phyloP scores from a whole-genome alignment of 2,797 vertebrate species.

The Anguilla obscura region DNA sequence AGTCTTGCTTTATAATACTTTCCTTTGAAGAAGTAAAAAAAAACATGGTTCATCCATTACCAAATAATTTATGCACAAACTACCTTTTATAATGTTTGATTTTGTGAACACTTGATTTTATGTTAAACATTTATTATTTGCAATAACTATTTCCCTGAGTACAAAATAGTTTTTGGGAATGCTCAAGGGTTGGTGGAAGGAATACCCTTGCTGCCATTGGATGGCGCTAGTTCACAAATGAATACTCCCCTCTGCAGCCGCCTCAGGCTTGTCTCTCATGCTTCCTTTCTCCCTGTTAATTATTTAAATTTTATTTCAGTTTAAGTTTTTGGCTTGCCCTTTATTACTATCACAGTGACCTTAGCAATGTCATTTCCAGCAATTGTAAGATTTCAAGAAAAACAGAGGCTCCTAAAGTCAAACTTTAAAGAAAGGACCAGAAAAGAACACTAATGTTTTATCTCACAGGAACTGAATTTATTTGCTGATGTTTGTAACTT shows the following conservation, averaged over 20 bases:
- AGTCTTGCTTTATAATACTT: constrained; percentile 27
- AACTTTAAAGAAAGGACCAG: constrained; percentile 5
- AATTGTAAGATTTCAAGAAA: neutral
- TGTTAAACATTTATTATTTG: constrained; percentile 1
- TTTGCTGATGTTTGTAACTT: constrained; percentile 26
- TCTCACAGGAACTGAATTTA: neutral
- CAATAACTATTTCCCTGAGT: constrained; percentile 28
- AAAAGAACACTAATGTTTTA: neutral
- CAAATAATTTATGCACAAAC: neutral
- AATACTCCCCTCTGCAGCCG: constrained; percentile 29
- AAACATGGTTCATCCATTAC: constrained; percentile 42
- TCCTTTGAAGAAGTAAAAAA: constrained; percentile 50
- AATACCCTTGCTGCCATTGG: constrained; percentile 41
- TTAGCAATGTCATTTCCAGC: neutral
- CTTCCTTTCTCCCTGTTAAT: constrained; percentile 6
- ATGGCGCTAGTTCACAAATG: constrained; percentile 52
- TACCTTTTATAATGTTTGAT: constrained; percentile 16
- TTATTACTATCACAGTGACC: constrained; percentile 7
- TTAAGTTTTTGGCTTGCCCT: constrained; percentile 22
- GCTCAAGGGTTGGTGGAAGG: constrained; percentile 24
- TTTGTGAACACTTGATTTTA: neutral
- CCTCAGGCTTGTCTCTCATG: constrained; percentile 20
- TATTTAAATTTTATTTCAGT: constrained; percentile 22
- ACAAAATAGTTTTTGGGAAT: constrained; percentile 43
- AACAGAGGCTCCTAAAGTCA: neutral